Base-by-base conservation (phyloP, 92 coral and sea anemone genomes). In the Phenganax stokvisi region DNA sequence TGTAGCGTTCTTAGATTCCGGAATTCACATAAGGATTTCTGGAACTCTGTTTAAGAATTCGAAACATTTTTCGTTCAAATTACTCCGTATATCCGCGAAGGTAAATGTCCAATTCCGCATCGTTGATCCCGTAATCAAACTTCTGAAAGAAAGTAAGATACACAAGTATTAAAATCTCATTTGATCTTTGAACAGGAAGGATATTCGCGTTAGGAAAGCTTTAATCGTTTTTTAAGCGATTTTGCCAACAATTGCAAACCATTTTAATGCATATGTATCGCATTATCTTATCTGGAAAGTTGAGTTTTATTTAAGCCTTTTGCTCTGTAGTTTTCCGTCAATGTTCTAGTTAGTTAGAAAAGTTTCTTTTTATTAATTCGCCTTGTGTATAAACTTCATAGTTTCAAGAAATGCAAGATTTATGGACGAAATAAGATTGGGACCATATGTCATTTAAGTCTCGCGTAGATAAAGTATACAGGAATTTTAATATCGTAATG, bases 71-170 rank as follows among this genome's bases (percentile, higher is more conserved):
- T 28, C 17, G 63, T 54, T 59, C 25, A 10, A 17, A 64, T 77
- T 25, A 77, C 17, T 77, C 71, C 37, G 57, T 31, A 51, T 86
- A 93, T 3, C 98, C 98, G 55, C 89, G 84, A 55, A 93, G 86
- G 61, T 93, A 93, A 51, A 93, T 90, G 63, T 93, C 98, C 52
- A 93, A 83, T 61, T 93, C 98, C 12, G 97, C 86, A 74, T 88
- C 90, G 79, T 88, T 92, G 53, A 93, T 93, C 17, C 98, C 98
- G 71, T 93, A 93, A 68, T 93, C 81, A 20, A 58, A 77, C 6
- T 77, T 71, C 81, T 77, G 20, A 62, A 53, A 77, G 25, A 58
- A 56, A 54, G 52, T 7, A 30, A 61, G 47, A 51, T 71, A 66
- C 57, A 54, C 57, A 56, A 44, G 57, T n/a, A 75, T 29, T 12